Conservation (phyloP, 2,797 vertebrate genomes). For the Halcyon leucocephala region DNA sequence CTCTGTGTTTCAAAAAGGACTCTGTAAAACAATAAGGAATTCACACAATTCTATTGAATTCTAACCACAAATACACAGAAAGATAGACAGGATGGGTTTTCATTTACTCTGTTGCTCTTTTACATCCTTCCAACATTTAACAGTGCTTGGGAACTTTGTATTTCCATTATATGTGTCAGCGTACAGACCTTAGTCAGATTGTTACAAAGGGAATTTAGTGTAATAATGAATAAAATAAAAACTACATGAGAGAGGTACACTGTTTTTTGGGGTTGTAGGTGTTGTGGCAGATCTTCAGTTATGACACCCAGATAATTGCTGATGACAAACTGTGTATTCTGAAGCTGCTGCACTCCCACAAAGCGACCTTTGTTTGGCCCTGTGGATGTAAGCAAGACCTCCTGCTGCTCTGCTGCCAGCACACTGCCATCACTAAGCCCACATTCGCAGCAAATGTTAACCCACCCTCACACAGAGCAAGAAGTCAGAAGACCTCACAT, state of each 20-base stretch:
- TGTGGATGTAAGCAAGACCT: neutral
- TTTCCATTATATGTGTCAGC: neutral
- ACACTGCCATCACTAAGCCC: neutral
- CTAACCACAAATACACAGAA: neutral
- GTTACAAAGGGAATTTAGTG: neutral
- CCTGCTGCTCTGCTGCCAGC: neutral
- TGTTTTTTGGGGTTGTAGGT: neutral
- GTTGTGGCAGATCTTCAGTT: neutral
- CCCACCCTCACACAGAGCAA: neutral
- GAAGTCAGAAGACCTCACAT: slow-evolving; percentile 16
- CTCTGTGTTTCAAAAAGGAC: neutral
- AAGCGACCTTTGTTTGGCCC: neutral
- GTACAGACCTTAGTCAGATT: neutral
- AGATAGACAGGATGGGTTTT: neutral
- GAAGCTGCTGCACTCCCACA: neutral
- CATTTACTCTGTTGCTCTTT: neutral
- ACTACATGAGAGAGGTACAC: neutral
- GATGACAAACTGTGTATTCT: neutral
- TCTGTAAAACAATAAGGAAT: slow-evolving; percentile 14
- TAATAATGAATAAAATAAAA: neutral
- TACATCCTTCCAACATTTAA: neutral
- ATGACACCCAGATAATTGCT: neutral
- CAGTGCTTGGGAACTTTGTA: neutral
- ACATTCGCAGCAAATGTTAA: neutral
- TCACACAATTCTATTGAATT: neutral